A percentile compares a stretch with the other conserved stretches of the same genome.
These are phyloP conservation scores for Atherix ibis DNA, from an alignment of 2,888 invertebrate genomes.

Conservation along the genomic window DNA sequence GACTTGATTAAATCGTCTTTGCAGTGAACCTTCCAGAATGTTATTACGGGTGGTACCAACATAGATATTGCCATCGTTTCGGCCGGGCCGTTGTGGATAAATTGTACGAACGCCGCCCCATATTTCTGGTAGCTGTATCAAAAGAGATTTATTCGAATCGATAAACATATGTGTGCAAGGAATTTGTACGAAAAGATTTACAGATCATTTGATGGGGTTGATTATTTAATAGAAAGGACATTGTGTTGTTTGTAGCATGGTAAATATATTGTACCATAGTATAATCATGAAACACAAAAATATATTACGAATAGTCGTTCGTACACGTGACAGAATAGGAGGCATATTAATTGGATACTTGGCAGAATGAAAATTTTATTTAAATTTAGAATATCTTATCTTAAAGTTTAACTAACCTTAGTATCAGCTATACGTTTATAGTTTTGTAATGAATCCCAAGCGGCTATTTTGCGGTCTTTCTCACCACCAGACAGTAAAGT, in stretches of 20 bases:
- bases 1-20: conserved; percentile 73
- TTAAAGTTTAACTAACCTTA: conserved; percentile 43
- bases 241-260: too few relatives aligned
- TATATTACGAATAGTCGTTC: too few relatives aligned
- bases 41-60: conserved; percentile 82
- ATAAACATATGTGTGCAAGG: too few relatives aligned
- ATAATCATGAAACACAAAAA: too few relatives aligned
- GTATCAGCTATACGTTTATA: conserved; percentile 81
- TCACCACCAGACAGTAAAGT: conserved; percentile 82
- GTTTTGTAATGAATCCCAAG: conserved; percentile 83
- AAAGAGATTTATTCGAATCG: conserved; percentile 5
- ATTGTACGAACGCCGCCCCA: conserved; percentile 82
- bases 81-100: conserved; percentile 72
- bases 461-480: conserved; percentile 75
- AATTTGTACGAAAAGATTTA: too few relatives aligned
- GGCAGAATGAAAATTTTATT: neutral
- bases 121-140: conserved; percentile 59
- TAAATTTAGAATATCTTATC: neutral
- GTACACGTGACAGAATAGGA: too few relatives aligned
- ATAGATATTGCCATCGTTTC: conserved; percentile 80
- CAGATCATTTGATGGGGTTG: too few relatives aligned
- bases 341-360: too few relatives aligned
- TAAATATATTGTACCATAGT: too few relatives aligned
- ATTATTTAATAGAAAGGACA: too few relatives aligned
- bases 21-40: conserved; percentile 78